Base-by-base conservation (phyloP, 2,888 invertebrate species). In the Scaeva pyrastri region DNA sequence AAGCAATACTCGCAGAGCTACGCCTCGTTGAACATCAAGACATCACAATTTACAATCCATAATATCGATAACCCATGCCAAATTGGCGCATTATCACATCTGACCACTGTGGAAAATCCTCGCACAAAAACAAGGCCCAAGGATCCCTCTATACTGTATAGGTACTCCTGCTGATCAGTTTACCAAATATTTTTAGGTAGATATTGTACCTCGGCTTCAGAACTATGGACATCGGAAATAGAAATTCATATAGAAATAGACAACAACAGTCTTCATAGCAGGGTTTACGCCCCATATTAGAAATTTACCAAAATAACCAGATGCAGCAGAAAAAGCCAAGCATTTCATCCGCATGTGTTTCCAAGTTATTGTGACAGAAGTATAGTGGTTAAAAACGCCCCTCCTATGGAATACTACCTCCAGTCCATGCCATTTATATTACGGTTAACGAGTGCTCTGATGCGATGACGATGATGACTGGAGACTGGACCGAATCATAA, bases 31-130 rank as follows among this genome's bases (percentile, higher is more conserved):
- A 48, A 8, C 7, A 23, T 19, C 14, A 43, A 11, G 6, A 50
- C 66, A 52, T 60, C 52, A 21, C 23, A 45, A 31, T 4, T n/a
- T n/a, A n/a, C n/a, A 31, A 31, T 31, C 48, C 36, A 45, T 16
- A 6, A 3, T 19, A 12, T 43, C 14, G 50, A 31, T 31, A 31
- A 31, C 31, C 31, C 66, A 68, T 70, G 31, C 11, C 36, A 68
- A 80, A 76, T 82, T 23, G 55, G 64, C 10, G 26, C 76, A 82
- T 81, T 70, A 81, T 77, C 72, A 77, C 81, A 77, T 77, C 70
- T 71, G 85, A 86, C 85, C 85, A 64, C 81, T 60, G 71, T 73
- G 85, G 82, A 86, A 86, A 86, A 86, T 86, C 85, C 85, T 77
- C 36, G 43, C 36, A 58, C 21, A 50, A 58, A 71, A 48, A 55